A percentile compares a stretch with the other conserved stretches of the same genome.
phyloP scores from a whole-genome alignment of 2,797 vertebrate species.

The Eremophila alpestris region DNA sequence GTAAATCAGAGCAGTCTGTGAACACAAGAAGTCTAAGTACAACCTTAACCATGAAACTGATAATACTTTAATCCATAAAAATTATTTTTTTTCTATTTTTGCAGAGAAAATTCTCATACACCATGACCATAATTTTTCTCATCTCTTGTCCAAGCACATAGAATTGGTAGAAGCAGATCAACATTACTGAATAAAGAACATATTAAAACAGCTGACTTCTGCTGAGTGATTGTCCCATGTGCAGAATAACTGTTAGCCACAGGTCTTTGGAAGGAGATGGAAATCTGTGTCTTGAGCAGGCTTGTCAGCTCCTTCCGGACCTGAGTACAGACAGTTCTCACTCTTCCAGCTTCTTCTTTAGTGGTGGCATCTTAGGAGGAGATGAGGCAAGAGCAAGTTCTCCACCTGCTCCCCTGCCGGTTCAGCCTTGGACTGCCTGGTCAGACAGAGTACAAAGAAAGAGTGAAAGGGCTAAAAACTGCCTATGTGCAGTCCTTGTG shows the following conservation, averaged over 20 bases:
- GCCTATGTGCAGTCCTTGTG: neutral
- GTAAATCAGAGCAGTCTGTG: neutral
- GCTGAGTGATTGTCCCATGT: neutral
- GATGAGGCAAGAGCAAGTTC: fast-evolving
- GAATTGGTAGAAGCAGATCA: neutral
- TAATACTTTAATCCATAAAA: neutral
- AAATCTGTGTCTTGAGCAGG: neutral
- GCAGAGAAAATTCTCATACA: neutral
- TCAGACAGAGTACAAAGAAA: neutral
- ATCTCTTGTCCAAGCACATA: neutral
- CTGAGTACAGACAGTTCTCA: neutral
- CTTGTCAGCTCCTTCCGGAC: neutral
- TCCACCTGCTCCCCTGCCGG: neutral
- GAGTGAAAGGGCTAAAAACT: neutral
- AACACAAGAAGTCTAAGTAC: neutral
- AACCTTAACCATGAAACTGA: neutral
- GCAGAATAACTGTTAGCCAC: neutral
- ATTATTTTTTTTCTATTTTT: neutral
- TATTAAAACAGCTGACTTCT: neutral
- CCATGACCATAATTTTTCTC: fast-evolving
- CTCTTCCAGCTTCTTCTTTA: neutral
- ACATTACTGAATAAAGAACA: neutral
- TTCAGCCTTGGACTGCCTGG: neutral
- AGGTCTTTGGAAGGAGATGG: neutral
- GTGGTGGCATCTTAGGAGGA: neutral